phyloP scores from a whole-genome alignment of 2,113 vertebrate genomes.

The Phocoena phocoena region DNA sequence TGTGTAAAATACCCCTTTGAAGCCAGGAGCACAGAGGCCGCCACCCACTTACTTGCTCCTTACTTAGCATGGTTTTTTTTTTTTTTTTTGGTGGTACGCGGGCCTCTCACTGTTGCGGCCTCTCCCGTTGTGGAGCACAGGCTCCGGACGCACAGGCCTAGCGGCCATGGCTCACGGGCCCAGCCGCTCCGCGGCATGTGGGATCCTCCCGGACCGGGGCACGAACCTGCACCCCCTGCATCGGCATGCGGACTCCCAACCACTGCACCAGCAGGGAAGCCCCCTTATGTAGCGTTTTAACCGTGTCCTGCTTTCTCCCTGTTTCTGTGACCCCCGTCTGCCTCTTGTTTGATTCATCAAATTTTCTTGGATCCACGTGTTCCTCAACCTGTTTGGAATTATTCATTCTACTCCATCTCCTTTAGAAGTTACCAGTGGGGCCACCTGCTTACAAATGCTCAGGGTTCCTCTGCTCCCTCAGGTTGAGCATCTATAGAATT shows the following conservation, averaged over 20 bases:
- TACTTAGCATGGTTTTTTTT: background rate
- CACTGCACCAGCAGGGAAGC: too few species aligned
- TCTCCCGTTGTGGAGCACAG: too few species aligned
- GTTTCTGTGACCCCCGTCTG: background rate
- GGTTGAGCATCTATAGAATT: too few species aligned
- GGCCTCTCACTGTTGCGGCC: too few species aligned
- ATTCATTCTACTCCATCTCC: background rate
- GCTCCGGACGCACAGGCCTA: too few species aligned
- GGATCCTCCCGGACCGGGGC: too few species aligned
- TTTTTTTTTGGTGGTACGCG: fast-evolving
- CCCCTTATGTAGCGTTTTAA: background rate
- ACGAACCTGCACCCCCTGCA: too few species aligned
- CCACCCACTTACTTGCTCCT: background rate
- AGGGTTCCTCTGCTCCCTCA: background rate
- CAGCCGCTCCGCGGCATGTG: too few species aligned
- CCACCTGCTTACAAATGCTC: background rate
- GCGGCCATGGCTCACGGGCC: too few species aligned
- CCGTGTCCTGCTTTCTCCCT: background rate
- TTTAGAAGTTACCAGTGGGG: background rate
- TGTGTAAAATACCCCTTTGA: background rate
- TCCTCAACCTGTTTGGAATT: background rate
- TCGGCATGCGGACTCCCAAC: too few species aligned
- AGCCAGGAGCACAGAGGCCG: background rate
- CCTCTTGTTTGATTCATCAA: background rate
- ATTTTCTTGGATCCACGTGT: background rate